A percentile compares a stretch with the other conserved stretches of the same genome.
Evolutionary conservation across 2,888 invertebrate species (phyloP).

Genomic region (Amblyjoppa fuscipennis): DNA sequence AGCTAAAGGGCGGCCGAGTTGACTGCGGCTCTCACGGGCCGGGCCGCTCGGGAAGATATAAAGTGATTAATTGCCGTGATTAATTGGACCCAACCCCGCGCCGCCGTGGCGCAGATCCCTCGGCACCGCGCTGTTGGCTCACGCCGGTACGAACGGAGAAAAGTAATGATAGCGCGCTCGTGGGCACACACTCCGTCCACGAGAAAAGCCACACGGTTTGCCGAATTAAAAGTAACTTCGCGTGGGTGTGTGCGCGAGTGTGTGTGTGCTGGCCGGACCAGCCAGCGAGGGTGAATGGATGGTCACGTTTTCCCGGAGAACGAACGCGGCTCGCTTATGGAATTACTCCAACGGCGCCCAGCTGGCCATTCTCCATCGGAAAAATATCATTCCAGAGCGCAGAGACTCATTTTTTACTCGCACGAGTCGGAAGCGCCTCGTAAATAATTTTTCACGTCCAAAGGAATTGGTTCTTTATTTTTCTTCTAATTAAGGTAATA

Average conservation of each 20-base stretch:
- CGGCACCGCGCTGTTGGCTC: conserved; percentile 4
- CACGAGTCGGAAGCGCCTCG: background rate
- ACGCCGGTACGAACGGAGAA: conserved; percentile 38
- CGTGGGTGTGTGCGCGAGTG: background rate
- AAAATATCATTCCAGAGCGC: conserved; percentile 16
- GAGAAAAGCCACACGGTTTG: conserved; percentile 29
- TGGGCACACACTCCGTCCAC: conserved; percentile 12
- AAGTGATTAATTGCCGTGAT: conserved; percentile 78
- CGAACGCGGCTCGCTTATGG: conserved; percentile 35
- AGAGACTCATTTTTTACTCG: background rate
- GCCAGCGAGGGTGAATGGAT: conserved; percentile 4
- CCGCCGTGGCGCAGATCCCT: conserved; percentile 51
- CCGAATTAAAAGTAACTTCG: conserved; percentile 61
- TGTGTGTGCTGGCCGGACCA: background rate
- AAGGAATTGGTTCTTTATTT: background rate
- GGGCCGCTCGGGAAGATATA: conserved; percentile 65
- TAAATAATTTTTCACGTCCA: background rate
- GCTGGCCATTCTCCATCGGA: conserved; percentile 9
- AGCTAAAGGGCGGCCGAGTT: conserved; percentile 47
- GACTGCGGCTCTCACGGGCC: conserved; percentile 26
- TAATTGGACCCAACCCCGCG: conserved; percentile 70
- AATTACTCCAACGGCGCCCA: conserved; percentile 24
- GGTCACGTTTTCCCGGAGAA: conserved; percentile 21
- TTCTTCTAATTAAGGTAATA: background rate
- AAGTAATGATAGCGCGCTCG: conserved; percentile 54